These are phyloP conservation scores for Eptatretus burgeri DNA, from an alignment of 2,113 vertebrate species.

Conservation along the genomic window DNA sequence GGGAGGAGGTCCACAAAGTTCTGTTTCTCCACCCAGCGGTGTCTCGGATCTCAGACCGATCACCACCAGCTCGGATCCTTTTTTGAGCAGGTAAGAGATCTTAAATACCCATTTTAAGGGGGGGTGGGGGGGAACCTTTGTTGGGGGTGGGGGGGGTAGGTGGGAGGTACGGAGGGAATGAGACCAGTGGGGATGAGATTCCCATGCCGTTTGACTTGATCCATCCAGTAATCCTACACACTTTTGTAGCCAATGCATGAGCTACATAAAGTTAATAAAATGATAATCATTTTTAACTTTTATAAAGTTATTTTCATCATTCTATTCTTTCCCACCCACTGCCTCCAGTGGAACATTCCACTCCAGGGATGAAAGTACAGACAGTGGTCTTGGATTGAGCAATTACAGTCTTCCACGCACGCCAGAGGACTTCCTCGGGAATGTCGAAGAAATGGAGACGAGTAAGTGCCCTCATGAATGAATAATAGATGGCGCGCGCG, in stretches of 20 bases:
- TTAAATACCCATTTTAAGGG: too few species aligned
- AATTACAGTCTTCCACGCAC: constrained; percentile 94
- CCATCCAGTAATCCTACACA: constrained; percentile 16
- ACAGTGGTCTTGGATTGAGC: constrained; percentile 92
- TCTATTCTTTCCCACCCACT: constrained; percentile 14
- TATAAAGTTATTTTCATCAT: neutral
- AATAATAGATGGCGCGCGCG: too few species aligned
- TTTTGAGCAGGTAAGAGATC: constrained; percentile 63
- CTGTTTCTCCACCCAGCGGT: constrained; percentile 65
- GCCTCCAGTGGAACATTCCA: constrained; percentile 54
- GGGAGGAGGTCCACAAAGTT: constrained; percentile 34
- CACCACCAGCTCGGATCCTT: constrained; percentile 93
- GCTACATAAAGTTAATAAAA: too few species aligned
- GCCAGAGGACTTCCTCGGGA: constrained; percentile 92
- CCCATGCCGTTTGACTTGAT: constrained; percentile 14
- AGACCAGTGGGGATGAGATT: too few species aligned
- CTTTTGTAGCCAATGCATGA: constrained; percentile 13
- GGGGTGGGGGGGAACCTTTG: too few species aligned
- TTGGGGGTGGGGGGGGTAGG: too few species aligned
- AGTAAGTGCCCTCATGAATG: constrained; percentile 17
- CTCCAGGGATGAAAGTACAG: constrained; percentile 91
- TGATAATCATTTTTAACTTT: neutral
- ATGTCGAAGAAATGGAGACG: constrained; percentile 97
- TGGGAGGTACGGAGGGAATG: too few species aligned
- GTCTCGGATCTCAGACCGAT: constrained; percentile 80